Base-by-base conservation (phyloP, 2,888 invertebrate species). In the Caenorhabditis afra region DNA sequence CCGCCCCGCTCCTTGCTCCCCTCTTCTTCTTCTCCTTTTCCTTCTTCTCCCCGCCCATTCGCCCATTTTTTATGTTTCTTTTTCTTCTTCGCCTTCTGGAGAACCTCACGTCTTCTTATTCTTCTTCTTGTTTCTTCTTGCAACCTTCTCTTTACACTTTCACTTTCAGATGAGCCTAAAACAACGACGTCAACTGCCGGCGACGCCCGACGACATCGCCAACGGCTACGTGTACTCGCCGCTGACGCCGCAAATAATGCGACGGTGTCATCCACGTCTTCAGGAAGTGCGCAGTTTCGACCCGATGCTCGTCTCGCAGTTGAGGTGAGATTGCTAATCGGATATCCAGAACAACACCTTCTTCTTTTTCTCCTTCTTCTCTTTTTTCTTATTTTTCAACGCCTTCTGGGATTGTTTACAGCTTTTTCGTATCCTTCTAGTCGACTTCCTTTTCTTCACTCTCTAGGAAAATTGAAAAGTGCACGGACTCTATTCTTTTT, bases 211-310 rank as follows among this genome's bases (percentile, higher is more conserved):
- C 44, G 75, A 75, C 55, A 71, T 71, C 41, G 70, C 62, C 29
- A 20, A 29, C 39, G 70, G 70, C 18, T 62, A 53, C 41, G 61
- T 55, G n/a, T 71, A 49, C 37, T 53, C 70, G 5, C 59, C 64
- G 18, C 49, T 61, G 59, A 76, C 64, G 23, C 70, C 77, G n/a
- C 77, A 65, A 52, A 65, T 70, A 22, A 71, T 71, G 70, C 53
- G 70, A 49, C 39, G 62, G 14, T 64, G 68, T 58, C 77, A 77
- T 77, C 77, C 59, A 53, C 57, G 70, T 37, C 64, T 77, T 70
- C 77, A 77, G 20, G 77, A 77, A 29, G 77, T 77, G 0, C 49
- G 70, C 52, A 77, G 77, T 55, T 77, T 77, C 45, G 77, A 77
- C 53, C 77, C 77, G 49, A 65, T 57, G 52, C n/a, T 77, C 5